These are phyloP conservation scores for Clarias macrocephalus DNA, from an alignment of 2,113 vertebrate genomes.

Conservation along the genomic window DNA sequence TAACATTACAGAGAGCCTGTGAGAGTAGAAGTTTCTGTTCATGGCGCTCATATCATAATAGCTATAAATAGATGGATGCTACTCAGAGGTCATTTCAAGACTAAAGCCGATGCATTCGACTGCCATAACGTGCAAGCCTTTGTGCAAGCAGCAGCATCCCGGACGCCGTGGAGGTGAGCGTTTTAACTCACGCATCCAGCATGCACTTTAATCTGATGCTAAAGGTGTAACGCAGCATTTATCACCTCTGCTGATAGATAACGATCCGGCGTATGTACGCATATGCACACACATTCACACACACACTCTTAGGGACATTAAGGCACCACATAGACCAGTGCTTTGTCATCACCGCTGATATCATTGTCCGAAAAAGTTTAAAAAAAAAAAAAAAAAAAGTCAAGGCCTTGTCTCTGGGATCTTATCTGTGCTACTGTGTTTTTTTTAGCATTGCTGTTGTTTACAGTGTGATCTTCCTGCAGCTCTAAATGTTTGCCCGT, in stretches of 20 bases:
- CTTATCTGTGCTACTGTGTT: conserved; percentile 25
- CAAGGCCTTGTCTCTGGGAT: conserved; percentile 30
- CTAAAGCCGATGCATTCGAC: neutral
- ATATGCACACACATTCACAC: conserved; percentile 2
- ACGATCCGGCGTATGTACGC: conserved; percentile 7
- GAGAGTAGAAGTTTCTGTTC: neutral
- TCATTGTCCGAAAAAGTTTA: conserved; percentile 53
- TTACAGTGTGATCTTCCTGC: conserved; percentile 46
- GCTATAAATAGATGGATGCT: neutral
- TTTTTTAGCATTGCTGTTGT: conserved; percentile 39
- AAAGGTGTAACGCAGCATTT: neutral
- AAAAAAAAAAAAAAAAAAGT: conserved; percentile 22
- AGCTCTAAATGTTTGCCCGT: conserved; percentile 27
- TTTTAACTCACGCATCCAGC: neutral
- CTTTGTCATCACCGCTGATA: conserved; percentile 52
- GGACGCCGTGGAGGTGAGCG: neutral
- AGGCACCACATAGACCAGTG: conserved; percentile 39
- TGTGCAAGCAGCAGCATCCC: neutral
- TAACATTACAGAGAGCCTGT: neutral
- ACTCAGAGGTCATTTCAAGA: neutral
- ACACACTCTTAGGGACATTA: conserved; percentile 39
- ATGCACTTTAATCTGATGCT: neutral
- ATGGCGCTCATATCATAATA: neutral
- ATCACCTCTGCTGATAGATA: conserved; percentile 4
- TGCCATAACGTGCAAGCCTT: neutral